Evolutionary conservation across 2,888 invertebrate genomes (phyloP), one percentile per base, ranked within the genome.

Genomic region (Platycheirus albimanus): DNA sequence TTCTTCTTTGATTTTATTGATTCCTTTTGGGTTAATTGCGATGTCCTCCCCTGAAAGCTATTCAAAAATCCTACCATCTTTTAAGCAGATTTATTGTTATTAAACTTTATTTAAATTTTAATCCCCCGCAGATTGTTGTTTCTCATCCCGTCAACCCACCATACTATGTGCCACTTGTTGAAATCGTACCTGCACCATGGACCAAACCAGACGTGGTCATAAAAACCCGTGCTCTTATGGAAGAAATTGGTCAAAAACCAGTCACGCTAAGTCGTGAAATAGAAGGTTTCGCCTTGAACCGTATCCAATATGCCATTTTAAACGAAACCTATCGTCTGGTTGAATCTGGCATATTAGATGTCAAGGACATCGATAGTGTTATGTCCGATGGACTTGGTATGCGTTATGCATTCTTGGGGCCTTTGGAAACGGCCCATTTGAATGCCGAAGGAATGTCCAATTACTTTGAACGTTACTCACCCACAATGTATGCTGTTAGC

Each of bases 141-240:
- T 96, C 96, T 0, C 98, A 99, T 91, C 99, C 98, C 90, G 97
- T 98, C 1, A 99, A 99, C 90, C 99, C 99, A 4, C 99, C 99
- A 0, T 98, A 98, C 90, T 98, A 97, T 89, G 97, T 98, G 20
- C 98, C 98, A 0, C 91, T 99, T 49, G 97, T 98, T 0, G 99
- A 99, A 92, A 92, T 99, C 11, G 96, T 98, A 0, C 98, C 98
- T 0, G 96, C 98, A 0, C 96, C 97, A 3, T 98, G 97, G 97
- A 99, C 99, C 0, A 94, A 95, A 63, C 92, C 94, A 0, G 95
- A 95, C 81, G 94, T 97, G 8, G 93, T 95, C 0, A 91, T 92
- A 51, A 94, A 93, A 89, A 96, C 97, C 0, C 93, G 95, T 66
- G 93, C 92, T 47, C 90, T 94, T 15, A 96, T 98, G 96, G 92